Evolutionary conservation across 2,888 invertebrate genomes (phyloP), one percentile per base, ranked within the genome.

Genomic region (Philereme vetulata): DNA sequence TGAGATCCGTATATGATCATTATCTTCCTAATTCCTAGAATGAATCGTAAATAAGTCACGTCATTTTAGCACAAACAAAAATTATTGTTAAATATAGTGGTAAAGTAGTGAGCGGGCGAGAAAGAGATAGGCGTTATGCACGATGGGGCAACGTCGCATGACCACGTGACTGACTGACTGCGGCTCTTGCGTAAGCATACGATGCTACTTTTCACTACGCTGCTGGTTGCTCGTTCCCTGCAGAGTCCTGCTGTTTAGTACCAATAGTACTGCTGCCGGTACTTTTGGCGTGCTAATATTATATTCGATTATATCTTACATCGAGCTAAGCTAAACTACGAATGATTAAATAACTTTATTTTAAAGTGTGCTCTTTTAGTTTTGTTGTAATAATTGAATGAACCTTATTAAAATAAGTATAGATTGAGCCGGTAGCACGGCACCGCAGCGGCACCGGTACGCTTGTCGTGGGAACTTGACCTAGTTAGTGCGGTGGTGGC

Each of bases 171-270:
- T 77, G 88, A 90, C 83, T 78, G 80, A 81, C 80, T 84, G 84
- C 85, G 86, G 83, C 80, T 88, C 89, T 91, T 91, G 90, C 91
- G 92, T 91, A 91, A 91, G 88, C 84, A 82, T 85, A 80, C 86
- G 83, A 82, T 84, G 80, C 69, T 69, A 74, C 72, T 80, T 5
- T 42, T 75, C 74, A 64, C 58, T 55, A 55, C 45, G 50, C 21
- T 21, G 21, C 21, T 21, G 21, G 21, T 21, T 1, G 21, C 49
- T 58, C 56, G 62, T 55, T 65, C 60, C 53, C 56, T 52, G 43
- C 51, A 40, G 46, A 51, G 11, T 60, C 58, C 46, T 53, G 56
- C 11, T 57, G 42, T 51, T 54, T 54, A 45, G 42, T 35, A 51
- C 44, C 33, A 21, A 2, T 4, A 6, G 7, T 2, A 11, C n/a